These are phyloP conservation scores for Drosophila anomelani DNA, from an alignment of 2,888 invertebrate species.

Conservation along the genomic window DNA sequence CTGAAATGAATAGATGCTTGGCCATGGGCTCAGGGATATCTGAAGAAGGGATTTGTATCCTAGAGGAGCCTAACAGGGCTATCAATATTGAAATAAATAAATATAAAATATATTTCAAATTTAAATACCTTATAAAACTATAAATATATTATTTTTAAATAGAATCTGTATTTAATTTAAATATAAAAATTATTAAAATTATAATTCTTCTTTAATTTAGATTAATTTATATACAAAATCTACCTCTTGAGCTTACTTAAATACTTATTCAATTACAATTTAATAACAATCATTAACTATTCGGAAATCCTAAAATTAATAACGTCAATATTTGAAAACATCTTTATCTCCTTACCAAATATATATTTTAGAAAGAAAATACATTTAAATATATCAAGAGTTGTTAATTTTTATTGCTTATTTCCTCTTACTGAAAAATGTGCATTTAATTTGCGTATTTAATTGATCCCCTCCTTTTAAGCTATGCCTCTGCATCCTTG, in stretches of 20 bases:
- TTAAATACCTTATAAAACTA: too few species aligned
- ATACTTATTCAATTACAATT: not conserved
- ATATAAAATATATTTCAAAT: too few species aligned
- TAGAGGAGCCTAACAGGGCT: not conserved
- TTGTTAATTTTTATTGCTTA: not conserved
- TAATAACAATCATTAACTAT: not conserved
- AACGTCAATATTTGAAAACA: not conserved
- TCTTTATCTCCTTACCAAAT: not conserved
- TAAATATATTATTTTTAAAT: too few species aligned
- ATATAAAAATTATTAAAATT: too few species aligned
- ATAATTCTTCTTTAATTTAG: too few species aligned
- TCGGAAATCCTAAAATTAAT: not conserved
- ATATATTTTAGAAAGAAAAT: not conserved
- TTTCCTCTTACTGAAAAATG: not conserved
- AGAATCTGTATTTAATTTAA: too few species aligned
- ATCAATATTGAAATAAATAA: not conserved
- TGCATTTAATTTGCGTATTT: not conserved
- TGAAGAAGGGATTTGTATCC: not conserved
- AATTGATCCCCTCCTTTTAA: not conserved
- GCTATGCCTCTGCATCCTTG: slow-evolving; percentile 11
- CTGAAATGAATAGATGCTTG: slow-evolving; percentile 61
- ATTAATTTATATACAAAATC: not conserved
- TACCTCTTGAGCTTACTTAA: too few species aligned
- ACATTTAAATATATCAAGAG: not conserved
- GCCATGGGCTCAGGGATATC: slow-evolving; percentile 19